These are phyloP conservation scores for Macrosiphum euphorbiae DNA, from an alignment of 2,888 invertebrate genomes.

Conservation along the genomic window DNA sequence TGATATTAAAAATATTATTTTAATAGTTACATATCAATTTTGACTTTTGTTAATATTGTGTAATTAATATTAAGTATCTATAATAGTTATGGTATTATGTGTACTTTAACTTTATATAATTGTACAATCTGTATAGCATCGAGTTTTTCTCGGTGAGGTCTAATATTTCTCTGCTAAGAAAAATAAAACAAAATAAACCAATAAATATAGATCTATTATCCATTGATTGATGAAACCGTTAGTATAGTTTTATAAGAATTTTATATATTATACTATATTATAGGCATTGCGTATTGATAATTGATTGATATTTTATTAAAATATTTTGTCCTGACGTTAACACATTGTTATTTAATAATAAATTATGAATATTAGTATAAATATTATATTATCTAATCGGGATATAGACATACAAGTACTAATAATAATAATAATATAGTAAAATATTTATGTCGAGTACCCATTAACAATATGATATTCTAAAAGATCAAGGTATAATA, in stretches of 20 bases:
- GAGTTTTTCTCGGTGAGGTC: neutral
- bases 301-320: neutral
- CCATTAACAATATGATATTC: neutral
- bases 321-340: neutral
- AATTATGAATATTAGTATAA: neutral
- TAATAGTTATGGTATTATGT: neutral
- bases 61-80: neutral
- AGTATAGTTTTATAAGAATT: neutral
- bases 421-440: neutral
- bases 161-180: neutral
- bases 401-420: too few species aligned
- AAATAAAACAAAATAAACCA: neutral
- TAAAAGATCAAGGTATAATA: constrained; percentile 27
- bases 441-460: neutral
- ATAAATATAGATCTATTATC: neutral
- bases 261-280: neutral
- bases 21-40: neutral
- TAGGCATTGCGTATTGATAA: neutral
- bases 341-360: neutral
- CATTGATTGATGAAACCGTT: neutral
- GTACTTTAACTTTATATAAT: neutral
- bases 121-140: neutral
- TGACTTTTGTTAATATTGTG: neutral
- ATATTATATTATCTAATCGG: neutral
- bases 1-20: neutral